Conservation (phyloP, 1,140 invertebrate species). For the Magallana gigas region DNA sequence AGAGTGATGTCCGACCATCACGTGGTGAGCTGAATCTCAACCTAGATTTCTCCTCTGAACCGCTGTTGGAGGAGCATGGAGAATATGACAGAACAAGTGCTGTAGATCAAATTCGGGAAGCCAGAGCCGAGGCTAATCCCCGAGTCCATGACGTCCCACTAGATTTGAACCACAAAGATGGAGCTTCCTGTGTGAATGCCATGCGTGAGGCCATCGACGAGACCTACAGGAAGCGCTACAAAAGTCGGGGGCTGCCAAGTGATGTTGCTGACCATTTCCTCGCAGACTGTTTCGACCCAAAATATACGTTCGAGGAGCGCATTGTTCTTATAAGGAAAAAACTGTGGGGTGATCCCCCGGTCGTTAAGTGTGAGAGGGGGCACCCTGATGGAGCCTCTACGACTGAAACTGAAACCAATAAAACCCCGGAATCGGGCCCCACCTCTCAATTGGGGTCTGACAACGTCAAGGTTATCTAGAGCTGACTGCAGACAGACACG, state of each 20-base stretch:
- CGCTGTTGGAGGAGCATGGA: background rate
- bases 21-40: background rate
- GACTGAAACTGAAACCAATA: conserved; percentile 28
- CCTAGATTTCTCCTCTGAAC: background rate
- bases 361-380: conserved; percentile 43
- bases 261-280: conserved; percentile 49
- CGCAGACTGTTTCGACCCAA: conserved; percentile 55
- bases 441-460: background rate
- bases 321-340: conserved; percentile 55
- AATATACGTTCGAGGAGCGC: conserved; percentile 54
- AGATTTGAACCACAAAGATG: conserved; percentile 16
- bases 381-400: conserved; percentile 54
- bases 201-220: background rate
- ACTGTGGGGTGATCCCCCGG: conserved; percentile 41
- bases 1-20: conserved; percentile 1
- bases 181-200: background rate
- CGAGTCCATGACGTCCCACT: conserved; percentile 15
- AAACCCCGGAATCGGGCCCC: background rate
- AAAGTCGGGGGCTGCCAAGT: background rate
- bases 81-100: background rate
- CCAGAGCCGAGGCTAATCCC: background rate
- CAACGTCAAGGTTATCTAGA: background rate
- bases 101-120: background rate
- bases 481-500: background rate
- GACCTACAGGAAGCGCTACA: background rate